These are phyloP conservation scores for Aphaenogaster floridana DNA, from an alignment of 1,140 invertebrate species.

Conservation along the genomic window DNA sequence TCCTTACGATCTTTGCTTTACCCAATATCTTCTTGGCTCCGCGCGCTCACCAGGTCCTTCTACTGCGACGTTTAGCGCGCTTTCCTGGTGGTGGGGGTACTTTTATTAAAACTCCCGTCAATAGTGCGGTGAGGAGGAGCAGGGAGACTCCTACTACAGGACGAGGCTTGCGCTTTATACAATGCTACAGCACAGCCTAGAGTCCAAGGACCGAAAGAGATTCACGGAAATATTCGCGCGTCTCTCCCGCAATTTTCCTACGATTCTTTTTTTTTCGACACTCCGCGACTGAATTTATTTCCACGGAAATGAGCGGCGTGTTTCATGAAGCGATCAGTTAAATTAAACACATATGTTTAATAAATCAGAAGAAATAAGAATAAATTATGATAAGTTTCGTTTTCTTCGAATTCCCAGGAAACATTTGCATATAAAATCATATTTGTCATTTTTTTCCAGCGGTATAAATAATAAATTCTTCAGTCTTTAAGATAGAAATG, in stretches of 20 bases:
- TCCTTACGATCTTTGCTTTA: slow-evolving; percentile 80
- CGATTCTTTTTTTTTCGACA: slow-evolving; percentile 28
- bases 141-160: slow-evolving; percentile 76
- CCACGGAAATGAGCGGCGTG: slow-evolving; percentile 7
- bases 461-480: not conserved
- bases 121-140: slow-evolving; percentile 78
- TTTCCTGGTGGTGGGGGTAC: slow-evolving; percentile 77
- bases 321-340: slow-evolving; percentile 7
- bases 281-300: slow-evolving; percentile 50
- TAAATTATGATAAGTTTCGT: not conserved
- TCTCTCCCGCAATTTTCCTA: slow-evolving; percentile 51
- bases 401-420: not conserved
- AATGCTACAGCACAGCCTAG: slow-evolving; percentile 77
- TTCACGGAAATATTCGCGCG: slow-evolving; percentile 41
- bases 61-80: slow-evolving; percentile 76
- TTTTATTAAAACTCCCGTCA: slow-evolving; percentile 82
- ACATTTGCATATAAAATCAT: not conserved
- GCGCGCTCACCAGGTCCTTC: slow-evolving; percentile 75
- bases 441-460: not conserved
- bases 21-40: slow-evolving; percentile 79
- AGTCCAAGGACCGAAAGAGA: slow-evolving; percentile 70
- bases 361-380: not conserved
- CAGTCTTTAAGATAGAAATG: not conserved
- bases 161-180: slow-evolving; percentile 79
- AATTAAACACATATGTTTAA: slow-evolving; percentile 5